Conservation (phyloP, 2,113 vertebrate species). For the Cariama cristata region DNA sequence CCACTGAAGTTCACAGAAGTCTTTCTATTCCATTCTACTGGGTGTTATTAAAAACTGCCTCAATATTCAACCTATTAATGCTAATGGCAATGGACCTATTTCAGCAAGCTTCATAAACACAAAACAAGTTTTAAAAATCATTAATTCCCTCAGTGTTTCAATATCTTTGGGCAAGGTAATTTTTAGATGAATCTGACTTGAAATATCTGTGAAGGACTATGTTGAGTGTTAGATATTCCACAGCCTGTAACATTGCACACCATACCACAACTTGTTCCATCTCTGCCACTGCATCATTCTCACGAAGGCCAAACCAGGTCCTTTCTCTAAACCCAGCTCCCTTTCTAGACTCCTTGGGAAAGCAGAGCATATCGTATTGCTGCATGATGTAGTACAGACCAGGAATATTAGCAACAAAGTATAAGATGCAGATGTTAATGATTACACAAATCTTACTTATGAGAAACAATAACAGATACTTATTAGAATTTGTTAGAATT, state of each 20-base stretch:
- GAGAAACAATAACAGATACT: neutral
- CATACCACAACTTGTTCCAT: neutral
- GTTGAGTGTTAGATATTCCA: neutral
- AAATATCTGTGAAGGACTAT: neutral
- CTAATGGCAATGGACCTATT: neutral
- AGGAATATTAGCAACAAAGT: neutral
- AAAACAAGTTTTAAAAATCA: neutral
- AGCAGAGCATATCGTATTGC: neutral
- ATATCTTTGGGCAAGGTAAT: neutral
- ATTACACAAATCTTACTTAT: neutral
- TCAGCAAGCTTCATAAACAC: neutral
- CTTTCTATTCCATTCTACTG: neutral
- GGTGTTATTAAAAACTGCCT: neutral
- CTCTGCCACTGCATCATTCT: neutral
- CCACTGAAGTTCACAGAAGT: neutral
- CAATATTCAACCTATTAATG: neutral
- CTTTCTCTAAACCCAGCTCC: neutral
- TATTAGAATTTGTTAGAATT: neutral
- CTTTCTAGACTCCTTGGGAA: neutral
- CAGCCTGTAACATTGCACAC: neutral
- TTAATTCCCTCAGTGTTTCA: neutral
- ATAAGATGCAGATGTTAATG: neutral
- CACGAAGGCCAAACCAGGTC: accelerated
- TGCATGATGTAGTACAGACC: neutral
- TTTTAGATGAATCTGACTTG: neutral